Evolutionary conservation across 2,888 invertebrate genomes (phyloP).

Genomic region (Latrodectus elegans): DNA sequence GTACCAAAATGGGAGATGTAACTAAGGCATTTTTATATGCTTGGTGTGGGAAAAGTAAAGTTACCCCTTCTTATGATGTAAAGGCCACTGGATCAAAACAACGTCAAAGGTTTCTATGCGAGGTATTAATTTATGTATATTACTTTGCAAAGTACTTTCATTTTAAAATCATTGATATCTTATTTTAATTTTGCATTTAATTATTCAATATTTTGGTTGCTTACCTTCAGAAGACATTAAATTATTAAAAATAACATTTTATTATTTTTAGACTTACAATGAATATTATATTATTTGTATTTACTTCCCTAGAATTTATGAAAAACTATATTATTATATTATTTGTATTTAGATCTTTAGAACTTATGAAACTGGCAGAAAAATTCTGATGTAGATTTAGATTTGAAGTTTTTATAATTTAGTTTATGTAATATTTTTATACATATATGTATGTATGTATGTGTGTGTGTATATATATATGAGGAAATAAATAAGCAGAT

Average conservation of each 20-base stretch:
- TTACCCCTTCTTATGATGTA: constrained; percentile 86
- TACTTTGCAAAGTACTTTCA: neutral
- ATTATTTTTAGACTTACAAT: neutral
- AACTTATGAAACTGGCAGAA: too few species aligned
- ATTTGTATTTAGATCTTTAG: too few species aligned
- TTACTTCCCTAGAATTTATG: neutral
- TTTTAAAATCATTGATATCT: neutral
- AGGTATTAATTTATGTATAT: constrained; percentile 76
- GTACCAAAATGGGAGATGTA: constrained; percentile 76
- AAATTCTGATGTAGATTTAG: too few species aligned
- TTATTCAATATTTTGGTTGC: neutral
- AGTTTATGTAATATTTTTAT: too few species aligned
- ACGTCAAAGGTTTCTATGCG: constrained; percentile 92
- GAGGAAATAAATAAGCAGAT: too few species aligned
- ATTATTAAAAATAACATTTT: neutral
- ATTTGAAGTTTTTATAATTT: too few species aligned
- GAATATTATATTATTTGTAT: neutral
- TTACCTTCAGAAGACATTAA: neutral
- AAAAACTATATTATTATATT: neutral
- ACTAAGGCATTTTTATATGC: constrained; percentile 92
- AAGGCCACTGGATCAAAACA: constrained; percentile 90
- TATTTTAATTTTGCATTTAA: neutral
- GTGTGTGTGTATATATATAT: too few species aligned
- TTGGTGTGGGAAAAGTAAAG: constrained; percentile 87
- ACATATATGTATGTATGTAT: too few species aligned